These are phyloP conservation scores for Eumaeus atala DNA, from an alignment of 1,140 invertebrate genomes.

Conservation along the genomic window DNA sequence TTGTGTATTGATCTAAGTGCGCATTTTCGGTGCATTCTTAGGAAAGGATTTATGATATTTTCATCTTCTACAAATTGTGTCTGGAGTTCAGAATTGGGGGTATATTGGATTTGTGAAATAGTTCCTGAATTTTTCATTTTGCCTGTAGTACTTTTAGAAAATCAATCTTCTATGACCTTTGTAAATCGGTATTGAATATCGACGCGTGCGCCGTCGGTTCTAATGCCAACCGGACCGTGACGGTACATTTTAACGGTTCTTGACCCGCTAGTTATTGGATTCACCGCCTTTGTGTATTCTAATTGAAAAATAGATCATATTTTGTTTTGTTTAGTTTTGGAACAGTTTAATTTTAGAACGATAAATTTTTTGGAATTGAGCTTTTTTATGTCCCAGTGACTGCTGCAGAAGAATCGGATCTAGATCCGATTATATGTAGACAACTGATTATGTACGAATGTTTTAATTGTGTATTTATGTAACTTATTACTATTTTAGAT, in stretches of 20 bases:
- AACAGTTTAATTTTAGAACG: too few relatives aligned
- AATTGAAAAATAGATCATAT: too few relatives aligned
- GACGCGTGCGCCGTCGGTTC: conserved; percentile 31
- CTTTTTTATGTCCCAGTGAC: too few relatives aligned
- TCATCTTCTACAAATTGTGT: neutral
- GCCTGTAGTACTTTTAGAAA: conserved; percentile 12
- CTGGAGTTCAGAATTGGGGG: neutral
- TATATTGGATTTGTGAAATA: neutral
- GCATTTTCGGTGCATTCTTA: neutral
- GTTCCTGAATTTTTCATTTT: neutral
- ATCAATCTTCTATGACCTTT: conserved; percentile 35
- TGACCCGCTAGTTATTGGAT: conserved; percentile 24
- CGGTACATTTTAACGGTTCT: conserved; percentile 33
- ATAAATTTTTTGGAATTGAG: too few relatives aligned
- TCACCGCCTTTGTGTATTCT: neutral
- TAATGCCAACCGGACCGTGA: conserved; percentile 33
- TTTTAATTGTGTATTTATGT: too few relatives aligned
- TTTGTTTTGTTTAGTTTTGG: too few relatives aligned
- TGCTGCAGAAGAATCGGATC: too few relatives aligned
- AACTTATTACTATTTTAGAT: too few relatives aligned
- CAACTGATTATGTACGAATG: too few relatives aligned
- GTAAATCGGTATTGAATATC: conserved; percentile 24
- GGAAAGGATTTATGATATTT: neutral
- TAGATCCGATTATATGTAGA: too few relatives aligned
- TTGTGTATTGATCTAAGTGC: neutral